phyloP scores from a whole-genome alignment of 2,888 invertebrate species.

The Drosophila birchii region DNA sequence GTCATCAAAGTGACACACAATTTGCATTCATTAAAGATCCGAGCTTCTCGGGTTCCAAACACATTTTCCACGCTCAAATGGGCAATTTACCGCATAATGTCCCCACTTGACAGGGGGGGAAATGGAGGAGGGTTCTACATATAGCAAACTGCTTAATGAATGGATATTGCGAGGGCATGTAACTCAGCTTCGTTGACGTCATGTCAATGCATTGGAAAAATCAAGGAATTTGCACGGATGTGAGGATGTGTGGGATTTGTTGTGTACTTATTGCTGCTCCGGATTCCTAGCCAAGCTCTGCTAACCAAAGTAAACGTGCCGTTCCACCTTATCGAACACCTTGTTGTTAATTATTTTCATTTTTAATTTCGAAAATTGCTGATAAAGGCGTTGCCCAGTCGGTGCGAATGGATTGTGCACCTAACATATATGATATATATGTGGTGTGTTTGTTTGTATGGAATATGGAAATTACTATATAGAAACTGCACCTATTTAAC shows the following conservation, averaged over 20 bases:
- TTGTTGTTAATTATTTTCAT: slow-evolving; percentile 10
- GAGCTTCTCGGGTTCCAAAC: slow-evolving; percentile 13
- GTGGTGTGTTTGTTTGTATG: no score
- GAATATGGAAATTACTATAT: slow-evolving; percentile 8
- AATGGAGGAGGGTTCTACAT: neutral
- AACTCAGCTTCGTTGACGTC: slow-evolving; percentile 31
- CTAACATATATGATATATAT: no score
- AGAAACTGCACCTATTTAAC: neutral
- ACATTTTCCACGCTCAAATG: slow-evolving; percentile 24
- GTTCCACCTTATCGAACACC: slow-evolving; percentile 29
- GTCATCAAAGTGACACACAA: slow-evolving; percentile 23
- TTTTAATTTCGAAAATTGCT: slow-evolving; percentile 35
- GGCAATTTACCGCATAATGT: slow-evolving; percentile 39
- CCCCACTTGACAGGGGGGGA: neutral
- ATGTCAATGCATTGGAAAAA: slow-evolving; percentile 26
- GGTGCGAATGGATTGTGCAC: slow-evolving; percentile 1
- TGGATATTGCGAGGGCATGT: slow-evolving; percentile 17
- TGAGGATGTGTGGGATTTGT: neutral
- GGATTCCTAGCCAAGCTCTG: neutral
- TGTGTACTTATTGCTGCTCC: no score
- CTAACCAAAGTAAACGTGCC: slow-evolving; percentile 16
- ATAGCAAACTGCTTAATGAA: slow-evolving; percentile 22
- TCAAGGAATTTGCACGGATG: slow-evolving; percentile 40
- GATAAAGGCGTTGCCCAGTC: slow-evolving; percentile 37
- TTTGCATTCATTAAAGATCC: slow-evolving; percentile 26